Evolutionary conservation across 1,140 invertebrate genomes (phyloP), one percentile per base, ranked within the genome.

Genomic region (Brachionus sp.): DNA sequence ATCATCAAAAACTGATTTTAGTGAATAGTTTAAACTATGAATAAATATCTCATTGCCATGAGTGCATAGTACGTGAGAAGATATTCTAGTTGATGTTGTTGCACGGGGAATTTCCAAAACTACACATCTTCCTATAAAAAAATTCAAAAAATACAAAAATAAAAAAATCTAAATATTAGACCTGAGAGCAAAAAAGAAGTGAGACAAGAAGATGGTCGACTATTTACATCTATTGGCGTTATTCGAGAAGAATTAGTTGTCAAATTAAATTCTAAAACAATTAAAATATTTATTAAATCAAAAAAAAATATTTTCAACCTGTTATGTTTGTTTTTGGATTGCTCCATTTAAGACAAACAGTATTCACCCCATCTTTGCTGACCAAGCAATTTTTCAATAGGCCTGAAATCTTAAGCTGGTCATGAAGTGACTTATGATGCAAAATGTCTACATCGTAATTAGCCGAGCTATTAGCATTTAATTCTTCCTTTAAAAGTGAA

Each of bases 361-460:
- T 93, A 84, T 92, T 91, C 73, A 92, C 93, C 42, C 92, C 92
- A 87, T 93, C 92, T 85, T 84, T 84, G 13, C 64, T 53, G 6
- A 44, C 37, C 3, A 44, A 13, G n/a, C 73, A 80, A 44, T 50
- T 82, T 53, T 84, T 70, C 10, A 39, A 33, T 1, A 70, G 57
- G 82, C 85, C 84, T 42, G 80, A 91, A 91, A 92, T 91, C 53
- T 94, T 89, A 35, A 96, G 91, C 0, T 94, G 92, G 0, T 92
- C 91, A 88, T 97, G 95, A 0, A 95, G 94, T 13, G 92, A 91
- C 1, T 92, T 91, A 0, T 94, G 92, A 88, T 98, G 96, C 85
- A 96, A 93, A 57, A 98, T 93, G 88, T 98, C 95, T 0, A 98
- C 96, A 88, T 98, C 96, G 87, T 98, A 98, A 90, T 98, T 98